Percentiles rank a stretch among this genome's conserved stretches.
Conservation (phyloP, 2,113 vertebrate species). For the Pristiophorus japonicus region DNA sequence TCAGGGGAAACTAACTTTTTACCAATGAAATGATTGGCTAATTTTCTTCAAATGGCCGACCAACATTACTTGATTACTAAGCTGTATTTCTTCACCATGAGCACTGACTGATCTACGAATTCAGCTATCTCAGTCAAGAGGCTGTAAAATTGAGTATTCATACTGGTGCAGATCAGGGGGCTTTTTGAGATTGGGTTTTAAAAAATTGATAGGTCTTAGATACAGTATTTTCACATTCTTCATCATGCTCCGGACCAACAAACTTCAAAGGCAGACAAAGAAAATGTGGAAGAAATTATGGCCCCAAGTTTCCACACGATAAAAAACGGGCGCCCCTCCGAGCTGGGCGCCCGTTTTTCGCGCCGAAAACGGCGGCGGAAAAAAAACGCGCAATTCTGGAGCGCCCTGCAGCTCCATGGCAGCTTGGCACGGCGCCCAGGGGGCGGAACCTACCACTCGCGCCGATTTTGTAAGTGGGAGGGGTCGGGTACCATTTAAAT, state of each 20-base stretch:
- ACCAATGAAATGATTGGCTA: not conserved
- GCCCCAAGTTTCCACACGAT: too few relatives aligned
- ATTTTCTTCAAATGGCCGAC: not conserved
- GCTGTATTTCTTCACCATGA: not conserved
- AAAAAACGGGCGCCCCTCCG: too few relatives aligned
- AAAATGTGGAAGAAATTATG: not conserved
- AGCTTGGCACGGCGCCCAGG: too few relatives aligned
- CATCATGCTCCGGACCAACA: not conserved
- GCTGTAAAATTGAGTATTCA: not conserved
- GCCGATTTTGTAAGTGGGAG: too few relatives aligned
- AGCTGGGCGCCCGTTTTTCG: too few relatives aligned
- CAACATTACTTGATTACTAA: not conserved
- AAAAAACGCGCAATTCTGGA: too few relatives aligned
- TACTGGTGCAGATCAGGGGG: not conserved
- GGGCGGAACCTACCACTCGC: too few relatives aligned
- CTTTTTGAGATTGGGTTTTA: not conserved
- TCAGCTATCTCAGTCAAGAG: not conserved
- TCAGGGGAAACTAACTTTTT: not conserved
- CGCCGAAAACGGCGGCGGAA: too few relatives aligned
- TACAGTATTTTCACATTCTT: not conserved
- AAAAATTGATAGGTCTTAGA: not conserved
- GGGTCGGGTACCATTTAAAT: too few relatives aligned
- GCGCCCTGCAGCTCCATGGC: too few relatives aligned
- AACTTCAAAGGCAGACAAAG: not conserved
- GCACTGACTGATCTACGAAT: not conserved